Evolutionary conservation across 2,888 invertebrate species (phyloP).

Genomic region (Brenthis hecate): DNA sequence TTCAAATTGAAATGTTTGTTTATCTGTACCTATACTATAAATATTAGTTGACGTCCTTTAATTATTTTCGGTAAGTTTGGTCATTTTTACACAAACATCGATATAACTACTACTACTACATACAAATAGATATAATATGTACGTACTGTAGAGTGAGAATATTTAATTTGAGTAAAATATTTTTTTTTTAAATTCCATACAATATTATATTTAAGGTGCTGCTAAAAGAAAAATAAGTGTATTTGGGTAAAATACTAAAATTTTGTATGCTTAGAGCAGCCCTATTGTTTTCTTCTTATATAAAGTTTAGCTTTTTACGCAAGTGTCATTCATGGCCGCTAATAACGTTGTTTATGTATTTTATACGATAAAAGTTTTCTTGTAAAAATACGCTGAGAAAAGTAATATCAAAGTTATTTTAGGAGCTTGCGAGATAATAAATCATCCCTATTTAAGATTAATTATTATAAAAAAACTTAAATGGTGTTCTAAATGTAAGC

Average conservation of each 20-base stretch:
- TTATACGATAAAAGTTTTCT: conserved; percentile 35
- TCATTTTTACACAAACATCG: no score
- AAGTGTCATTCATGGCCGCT: conserved; percentile 13
- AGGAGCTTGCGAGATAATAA: conserved; percentile 23
- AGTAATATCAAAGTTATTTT: conserved; percentile 34
- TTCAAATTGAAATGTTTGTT: background rate
- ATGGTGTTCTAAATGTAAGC: conserved; percentile 1
- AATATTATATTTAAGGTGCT: no score
- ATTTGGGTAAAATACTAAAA: background rate
- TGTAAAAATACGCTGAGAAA: conserved; percentile 30
- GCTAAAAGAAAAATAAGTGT: background rate
- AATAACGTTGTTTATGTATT: conserved; percentile 29
- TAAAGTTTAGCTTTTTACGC: conserved; percentile 18
- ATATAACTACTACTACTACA: no score
- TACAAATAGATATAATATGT: no score
- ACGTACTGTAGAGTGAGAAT: no score
- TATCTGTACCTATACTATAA: no score
- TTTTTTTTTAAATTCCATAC: no score
- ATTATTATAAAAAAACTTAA: conserved; percentile 17
- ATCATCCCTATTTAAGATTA: conserved; percentile 29
- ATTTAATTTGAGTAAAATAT: no score
- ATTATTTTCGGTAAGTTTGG: no score
- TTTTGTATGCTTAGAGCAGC: no score
- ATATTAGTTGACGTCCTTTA: no score
- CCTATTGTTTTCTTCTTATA: conserved; percentile 4